Evolutionary conservation across 1,140 invertebrate genomes (phyloP), one percentile per base, ranked within the genome.

Genomic region (Parapsyche elsis): DNA sequence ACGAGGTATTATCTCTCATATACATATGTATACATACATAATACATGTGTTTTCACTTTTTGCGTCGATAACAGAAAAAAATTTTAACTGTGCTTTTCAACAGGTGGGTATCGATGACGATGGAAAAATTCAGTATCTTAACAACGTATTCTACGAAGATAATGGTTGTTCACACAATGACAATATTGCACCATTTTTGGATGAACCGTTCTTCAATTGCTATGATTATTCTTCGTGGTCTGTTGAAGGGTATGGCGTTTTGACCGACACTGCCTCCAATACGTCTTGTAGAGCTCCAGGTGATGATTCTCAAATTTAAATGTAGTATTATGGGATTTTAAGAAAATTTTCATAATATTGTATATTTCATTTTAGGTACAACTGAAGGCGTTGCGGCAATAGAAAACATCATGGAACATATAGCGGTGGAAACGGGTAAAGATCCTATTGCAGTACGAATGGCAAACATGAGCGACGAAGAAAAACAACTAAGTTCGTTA

Each of bases 391-490:
- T 94, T 1, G 90, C 90, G 7, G 87, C 92, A 79, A 92, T 93
- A 26, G 96, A 97, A 86, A 91, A 91, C 71, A 92, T 97, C 26
- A 95, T 98, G 91, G 95, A 97, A 80, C 94, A 96, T 84, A 93
- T 96, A 79, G 92, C 95, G 0, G 90, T 90, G 70, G 88, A 84
- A 1, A 84, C 94, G 0, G 87, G 91, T 0, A 91, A 92, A 83
- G 95, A 96, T 87, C 91, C 95, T 0, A 84, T 92, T 1, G 90
- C 92, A 76, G 92, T 95, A 0, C 89, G 92, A 61, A 81, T 91
- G 75, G 86, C 87, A 0, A 96, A 96, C 84, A 89, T 95, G 86
- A 84, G 86, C 45, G 81, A 85, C 1, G 86, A 87, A 0, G 86
- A 88, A 61, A 88, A 88, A 23, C 86, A 86, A 64, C 59, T 88